Evolutionary conservation across 2,797 vertebrate genomes (phyloP), one percentile per base, ranked within the genome.

Genomic region (Menidia menidia): DNA sequence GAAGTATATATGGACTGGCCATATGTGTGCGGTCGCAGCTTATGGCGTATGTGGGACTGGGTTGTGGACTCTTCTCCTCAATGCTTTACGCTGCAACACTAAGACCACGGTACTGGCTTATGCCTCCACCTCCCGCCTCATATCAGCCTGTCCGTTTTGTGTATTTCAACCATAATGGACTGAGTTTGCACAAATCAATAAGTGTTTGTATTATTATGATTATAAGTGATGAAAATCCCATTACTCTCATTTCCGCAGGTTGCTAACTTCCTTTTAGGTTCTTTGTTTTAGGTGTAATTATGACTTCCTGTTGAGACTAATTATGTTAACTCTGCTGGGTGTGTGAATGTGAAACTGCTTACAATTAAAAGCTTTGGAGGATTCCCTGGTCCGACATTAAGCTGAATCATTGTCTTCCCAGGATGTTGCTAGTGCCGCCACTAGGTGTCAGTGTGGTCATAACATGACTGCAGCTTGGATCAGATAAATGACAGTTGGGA

Each of bases 1-100:
- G 98, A 99, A 99, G 75, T 98, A 99, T 64, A 94, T 99, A 12
- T 98, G 97, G 97, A 98, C 96, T 0, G 96, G 97, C n/a, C 97
- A 99, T 73, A 96, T 99, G 96, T 98, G 97, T 72, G 95, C 94
- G 0, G 94, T 99, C 5, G 95, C 97, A 0, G 96, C 98, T n/a
- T 97, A 95, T n/a, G 97, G 96, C n/a, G 88, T 97, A 41, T 97
- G 96, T 80, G 96, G 96, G 51, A 76, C 84, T 0, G 96, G 97
- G 70, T 41, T 96, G 43, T 98, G 97, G 98, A 93, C 89, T 1
- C 63, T 94, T n/a, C 47, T 92, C 45, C 89, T 98, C 71, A 94
- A 89, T 84, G 53, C 86, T 30, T 35, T 96, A 33, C 94, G 65
- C 69, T 93, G 95, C 78, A 91, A 96, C 92, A 95, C 88, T 0